phyloP scores from a whole-genome alignment of 2,888 invertebrate species.

The Rhagonycha lutea region DNA sequence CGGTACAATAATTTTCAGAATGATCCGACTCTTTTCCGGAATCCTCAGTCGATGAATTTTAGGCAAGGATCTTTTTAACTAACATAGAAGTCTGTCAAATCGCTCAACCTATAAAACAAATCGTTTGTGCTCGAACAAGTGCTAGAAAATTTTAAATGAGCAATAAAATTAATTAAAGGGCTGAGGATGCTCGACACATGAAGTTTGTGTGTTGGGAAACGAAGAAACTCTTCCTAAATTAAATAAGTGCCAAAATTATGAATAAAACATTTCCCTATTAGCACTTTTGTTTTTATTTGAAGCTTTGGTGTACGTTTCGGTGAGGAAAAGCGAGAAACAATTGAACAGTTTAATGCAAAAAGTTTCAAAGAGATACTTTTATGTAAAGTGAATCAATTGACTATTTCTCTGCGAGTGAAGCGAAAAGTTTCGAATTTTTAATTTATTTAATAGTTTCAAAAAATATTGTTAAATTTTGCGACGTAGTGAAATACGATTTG shows the following conservation, averaged over 20 bases:
- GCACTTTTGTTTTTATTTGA: background rate
- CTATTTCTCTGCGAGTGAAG: background rate
- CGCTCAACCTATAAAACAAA: background rate
- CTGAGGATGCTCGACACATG: background rate
- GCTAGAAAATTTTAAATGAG: background rate
- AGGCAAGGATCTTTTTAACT: background rate
- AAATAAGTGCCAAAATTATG: background rate
- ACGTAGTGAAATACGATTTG: background rate
- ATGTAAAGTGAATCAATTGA: background rate
- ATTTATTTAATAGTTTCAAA: background rate
- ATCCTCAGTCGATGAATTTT: too few relatives aligned
- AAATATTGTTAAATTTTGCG: background rate
- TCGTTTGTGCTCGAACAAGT: background rate
- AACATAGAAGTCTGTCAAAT: background rate
- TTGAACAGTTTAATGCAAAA: background rate
- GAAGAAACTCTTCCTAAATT: background rate
- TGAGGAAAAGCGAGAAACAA: background rate
- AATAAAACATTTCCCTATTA: background rate
- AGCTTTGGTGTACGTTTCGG: background rate
- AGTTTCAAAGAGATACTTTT: background rate
- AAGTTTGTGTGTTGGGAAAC: background rate
- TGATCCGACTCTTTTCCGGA: too few relatives aligned
- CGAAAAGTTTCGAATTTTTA: background rate
- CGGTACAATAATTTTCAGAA: background rate
- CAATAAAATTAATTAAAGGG: background rate